phyloP scores from a whole-genome alignment of 2,797 vertebrate species.

The Triplophysa bombifrons region DNA sequence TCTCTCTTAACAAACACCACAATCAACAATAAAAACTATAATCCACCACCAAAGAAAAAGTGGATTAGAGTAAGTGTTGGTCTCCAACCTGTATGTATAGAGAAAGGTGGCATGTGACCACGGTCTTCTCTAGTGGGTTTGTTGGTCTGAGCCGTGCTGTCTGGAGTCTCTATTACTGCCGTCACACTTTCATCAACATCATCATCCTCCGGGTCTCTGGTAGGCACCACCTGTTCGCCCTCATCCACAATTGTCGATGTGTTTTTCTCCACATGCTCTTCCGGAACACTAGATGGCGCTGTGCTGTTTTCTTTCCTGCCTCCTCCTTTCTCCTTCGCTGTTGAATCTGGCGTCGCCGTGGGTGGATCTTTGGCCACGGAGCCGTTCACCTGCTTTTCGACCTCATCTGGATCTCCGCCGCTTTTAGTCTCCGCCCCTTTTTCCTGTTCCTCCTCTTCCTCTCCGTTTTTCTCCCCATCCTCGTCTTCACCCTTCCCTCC shows the following conservation, averaged over 20 bases:
- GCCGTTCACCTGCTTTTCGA: constrained; percentile 45
- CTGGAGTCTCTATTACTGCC: constrained; percentile 27
- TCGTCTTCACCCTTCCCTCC: constrained; percentile 79
- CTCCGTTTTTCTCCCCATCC: constrained; percentile 75
- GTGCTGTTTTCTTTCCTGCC: constrained; percentile 36
- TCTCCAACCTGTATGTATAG: constrained; percentile 69
- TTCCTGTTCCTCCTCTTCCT: constrained; percentile 76
- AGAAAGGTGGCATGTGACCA: constrained; percentile 62
- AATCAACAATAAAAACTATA: background rate
- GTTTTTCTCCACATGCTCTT: constrained; percentile 47
- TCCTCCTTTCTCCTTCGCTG: constrained; percentile 72
- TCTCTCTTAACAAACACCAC: too few relatives aligned
- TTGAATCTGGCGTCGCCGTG: constrained; percentile 63
- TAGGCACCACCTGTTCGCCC: constrained; percentile 53
- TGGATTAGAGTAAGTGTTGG: background rate
- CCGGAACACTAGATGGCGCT: constrained; percentile 21
- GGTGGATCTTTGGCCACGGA: constrained; percentile 55
- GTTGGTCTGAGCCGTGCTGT: constrained; percentile 48
- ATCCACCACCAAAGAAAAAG: background rate
- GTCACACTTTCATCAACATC: constrained; percentile 50
- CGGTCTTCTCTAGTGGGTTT: constrained; percentile 48
- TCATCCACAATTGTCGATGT: constrained; percentile 35
- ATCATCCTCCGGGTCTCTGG: constrained; percentile 56
- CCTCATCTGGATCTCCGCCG: constrained; percentile 55
- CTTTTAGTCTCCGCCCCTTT: constrained; percentile 71